These are phyloP conservation scores for Telmatochromis brichardi DNA, from an alignment of 2,113 vertebrate species.

Conservation along the genomic window DNA sequence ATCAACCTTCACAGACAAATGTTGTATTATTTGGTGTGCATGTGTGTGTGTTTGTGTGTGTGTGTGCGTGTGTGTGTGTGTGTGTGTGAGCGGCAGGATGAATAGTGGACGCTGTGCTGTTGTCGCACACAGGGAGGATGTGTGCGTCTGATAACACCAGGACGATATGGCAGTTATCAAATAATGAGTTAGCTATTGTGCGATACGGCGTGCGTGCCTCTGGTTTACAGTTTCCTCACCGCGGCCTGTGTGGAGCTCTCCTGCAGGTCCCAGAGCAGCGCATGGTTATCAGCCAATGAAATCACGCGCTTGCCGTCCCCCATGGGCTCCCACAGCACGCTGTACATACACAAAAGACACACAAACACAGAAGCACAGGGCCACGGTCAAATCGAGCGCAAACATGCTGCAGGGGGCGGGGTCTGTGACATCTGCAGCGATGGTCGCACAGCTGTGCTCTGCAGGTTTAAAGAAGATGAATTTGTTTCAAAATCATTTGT, in stretches of 20 bases:
- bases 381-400: neutral
- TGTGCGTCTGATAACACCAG: constrained; percentile 42
- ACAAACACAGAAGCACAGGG: neutral
- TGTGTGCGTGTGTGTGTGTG: neutral
- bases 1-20: neutral
- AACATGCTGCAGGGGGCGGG: neutral
- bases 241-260: constrained; percentile 83
- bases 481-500: neutral
- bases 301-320: constrained; percentile 89
- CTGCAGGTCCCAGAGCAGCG: constrained; percentile 93
- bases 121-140: constrained; percentile 30
- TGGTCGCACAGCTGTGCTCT: neutral
- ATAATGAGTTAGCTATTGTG: constrained; percentile 63
- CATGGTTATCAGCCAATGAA: constrained; percentile 89
- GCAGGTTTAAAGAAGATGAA: neutral
- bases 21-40: neutral
- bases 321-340: constrained; percentile 93
- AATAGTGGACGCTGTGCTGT: constrained; percentile 27
- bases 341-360: constrained; percentile 54
- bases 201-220: constrained; percentile 9
- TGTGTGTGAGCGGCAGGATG: neutral
- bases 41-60: neutral
- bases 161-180: constrained; percentile 63
- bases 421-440: neutral
- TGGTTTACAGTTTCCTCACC: constrained; percentile 68